Evolutionary conservation across 92 coral and sea anemone species (phyloP).

Genomic region (Isaurus tuberculatus): DNA sequence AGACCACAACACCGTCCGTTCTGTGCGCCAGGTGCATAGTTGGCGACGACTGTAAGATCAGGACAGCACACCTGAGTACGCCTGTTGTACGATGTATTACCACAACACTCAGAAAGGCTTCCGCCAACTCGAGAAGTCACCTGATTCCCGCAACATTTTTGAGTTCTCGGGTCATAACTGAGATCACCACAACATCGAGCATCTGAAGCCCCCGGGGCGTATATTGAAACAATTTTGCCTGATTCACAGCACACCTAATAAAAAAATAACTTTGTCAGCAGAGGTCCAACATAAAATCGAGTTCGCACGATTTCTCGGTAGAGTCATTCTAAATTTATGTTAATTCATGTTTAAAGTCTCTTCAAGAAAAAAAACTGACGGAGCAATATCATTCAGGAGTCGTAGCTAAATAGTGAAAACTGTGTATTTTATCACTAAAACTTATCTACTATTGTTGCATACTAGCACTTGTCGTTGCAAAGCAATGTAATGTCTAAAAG

Average conservation of each 20-base stretch:
- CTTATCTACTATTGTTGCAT: too few species aligned
- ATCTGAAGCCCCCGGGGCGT: constrained; percentile 9
- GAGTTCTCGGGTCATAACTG: constrained; percentile 30
- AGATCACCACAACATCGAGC: constrained; percentile 45
- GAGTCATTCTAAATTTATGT: neutral
- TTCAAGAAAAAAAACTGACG: too few species aligned
- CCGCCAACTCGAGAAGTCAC: constrained; percentile 25
- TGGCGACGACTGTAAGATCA: constrained; percentile 24
- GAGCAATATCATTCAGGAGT: too few species aligned
- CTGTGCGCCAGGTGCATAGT: constrained; percentile 32
- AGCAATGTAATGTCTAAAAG: too few species aligned
- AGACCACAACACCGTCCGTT: constrained; percentile 51
- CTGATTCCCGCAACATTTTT: constrained; percentile 44
- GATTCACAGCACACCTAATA: constrained; percentile 32
- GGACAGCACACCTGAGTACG: constrained; percentile 48
- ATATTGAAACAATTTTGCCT: neutral
- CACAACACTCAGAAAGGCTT: constrained; percentile 47
- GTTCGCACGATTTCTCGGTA: neutral
- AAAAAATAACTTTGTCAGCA: neutral
- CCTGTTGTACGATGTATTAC: constrained; percentile 42
- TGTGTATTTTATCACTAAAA: too few species aligned
- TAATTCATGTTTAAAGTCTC: too few species aligned
- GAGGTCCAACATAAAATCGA: neutral
- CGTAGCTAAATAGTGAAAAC: too few species aligned
- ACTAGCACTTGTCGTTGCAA: too few species aligned